These are phyloP conservation scores for Alviniconcha marisindica DNA, from an alignment of 1,140 invertebrate genomes.

Conservation along the genomic window DNA sequence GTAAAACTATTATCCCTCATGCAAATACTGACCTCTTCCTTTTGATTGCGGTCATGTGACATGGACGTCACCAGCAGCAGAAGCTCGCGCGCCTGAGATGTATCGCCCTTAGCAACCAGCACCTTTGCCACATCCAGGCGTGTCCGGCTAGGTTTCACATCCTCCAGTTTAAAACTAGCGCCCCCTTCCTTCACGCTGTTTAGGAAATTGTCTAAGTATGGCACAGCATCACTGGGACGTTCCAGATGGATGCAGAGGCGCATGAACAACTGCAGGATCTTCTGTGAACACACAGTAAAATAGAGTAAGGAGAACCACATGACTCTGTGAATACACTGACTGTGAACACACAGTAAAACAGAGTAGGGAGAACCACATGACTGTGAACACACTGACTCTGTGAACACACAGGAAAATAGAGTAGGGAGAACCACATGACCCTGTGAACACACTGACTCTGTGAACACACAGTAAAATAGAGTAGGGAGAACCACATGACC, in stretches of 20 bases:
- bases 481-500: no score
- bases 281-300: background rate
- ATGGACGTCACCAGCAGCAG: background rate
- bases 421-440: no score
- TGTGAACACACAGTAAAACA: no score
- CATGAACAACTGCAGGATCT: background rate
- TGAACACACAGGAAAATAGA: background rate
- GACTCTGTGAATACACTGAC: no score
- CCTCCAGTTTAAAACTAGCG: background rate
- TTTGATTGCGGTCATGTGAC: background rate
- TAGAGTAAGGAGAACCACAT: no score
- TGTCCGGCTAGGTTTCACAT: background rate
- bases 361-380: no score
- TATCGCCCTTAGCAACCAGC: background rate
- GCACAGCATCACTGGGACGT: background rate
- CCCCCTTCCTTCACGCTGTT: background rate
- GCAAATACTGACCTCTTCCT: slow-evolving; percentile 1
- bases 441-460: no score
- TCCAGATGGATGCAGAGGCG: background rate
- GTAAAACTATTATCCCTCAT: background rate
- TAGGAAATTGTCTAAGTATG: background rate
- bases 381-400: no score
- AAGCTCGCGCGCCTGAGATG: background rate
- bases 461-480: no score
- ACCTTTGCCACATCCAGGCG: slow-evolving; percentile 6